These are phyloP conservation scores for Amphiduros pacificus DNA, from an alignment of 2,888 invertebrate genomes.

Conservation along the genomic window DNA sequence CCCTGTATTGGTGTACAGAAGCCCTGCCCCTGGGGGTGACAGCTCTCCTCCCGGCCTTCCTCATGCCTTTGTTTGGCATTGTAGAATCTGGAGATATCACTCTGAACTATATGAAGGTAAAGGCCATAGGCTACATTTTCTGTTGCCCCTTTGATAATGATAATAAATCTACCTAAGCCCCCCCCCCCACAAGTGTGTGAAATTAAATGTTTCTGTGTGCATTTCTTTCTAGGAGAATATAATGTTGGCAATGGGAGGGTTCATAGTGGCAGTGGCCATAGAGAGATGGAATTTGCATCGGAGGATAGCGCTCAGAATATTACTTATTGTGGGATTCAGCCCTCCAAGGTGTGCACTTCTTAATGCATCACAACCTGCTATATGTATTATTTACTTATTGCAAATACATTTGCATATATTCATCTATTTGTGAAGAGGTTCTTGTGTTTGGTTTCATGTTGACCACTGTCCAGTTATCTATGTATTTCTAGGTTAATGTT, in stretches of 20 bases:
- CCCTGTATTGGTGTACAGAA: not conserved
- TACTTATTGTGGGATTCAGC: not conserved
- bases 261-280: not conserved
- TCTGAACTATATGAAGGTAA: not conserved
- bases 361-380: not conserved
- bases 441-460: too few relatives aligned
- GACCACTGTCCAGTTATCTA: too few relatives aligned
- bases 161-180: too few relatives aligned
- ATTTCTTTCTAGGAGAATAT: not conserved
- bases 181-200: too few relatives aligned
- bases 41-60: not conserved
- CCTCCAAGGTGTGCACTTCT: not conserved
- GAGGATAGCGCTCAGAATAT: not conserved
- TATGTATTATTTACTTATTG: not conserved
- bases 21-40: not conserved
- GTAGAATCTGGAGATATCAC: not conserved
- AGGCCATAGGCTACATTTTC: too few relatives aligned
- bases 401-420: not conserved
- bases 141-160: too few relatives aligned
- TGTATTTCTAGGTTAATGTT: too few relatives aligned
- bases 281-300: not conserved
- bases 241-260: not conserved
- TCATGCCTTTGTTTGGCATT: not conserved
- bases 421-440: not conserved
- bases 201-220: too few relatives aligned